Evolutionary conservation across 2,888 invertebrate species (phyloP).

Genomic region (Globia sparganii): DNA sequence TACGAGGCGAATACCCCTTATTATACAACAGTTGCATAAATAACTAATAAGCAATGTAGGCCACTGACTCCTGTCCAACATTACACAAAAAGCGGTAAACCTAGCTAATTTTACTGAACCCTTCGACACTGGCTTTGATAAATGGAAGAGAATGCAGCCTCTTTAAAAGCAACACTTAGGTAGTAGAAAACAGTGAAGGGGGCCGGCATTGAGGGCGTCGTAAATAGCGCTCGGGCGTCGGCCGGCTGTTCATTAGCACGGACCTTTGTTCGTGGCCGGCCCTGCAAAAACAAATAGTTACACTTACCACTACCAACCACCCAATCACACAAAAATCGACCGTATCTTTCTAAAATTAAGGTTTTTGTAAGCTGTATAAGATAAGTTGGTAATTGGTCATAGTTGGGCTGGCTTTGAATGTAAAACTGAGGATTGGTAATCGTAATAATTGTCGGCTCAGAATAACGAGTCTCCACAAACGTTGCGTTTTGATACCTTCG

Average conservation of each 20-base stretch:
- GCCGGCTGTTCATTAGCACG: slow-evolving; percentile 72
- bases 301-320: slow-evolving; percentile 24
- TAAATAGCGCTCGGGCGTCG: slow-evolving; percentile 66
- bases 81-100: slow-evolving; percentile 48
- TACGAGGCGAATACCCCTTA: no score
- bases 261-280: slow-evolving; percentile 71
- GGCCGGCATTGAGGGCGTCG: slow-evolving; percentile 68
- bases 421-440: slow-evolving; percentile 68
- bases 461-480: slow-evolving; percentile 53
- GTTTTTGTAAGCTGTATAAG: not conserved
- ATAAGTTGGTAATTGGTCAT: slow-evolving; percentile 39
- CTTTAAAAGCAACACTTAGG: slow-evolving; percentile 73
- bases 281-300: slow-evolving; percentile 69
- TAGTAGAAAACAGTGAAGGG: slow-evolving; percentile 68
- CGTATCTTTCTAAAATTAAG: slow-evolving; percentile 2
- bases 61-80: not conserved
- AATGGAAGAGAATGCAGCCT: slow-evolving; percentile 67
- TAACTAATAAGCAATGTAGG: no score
- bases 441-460: slow-evolving; percentile 67
- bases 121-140: slow-evolving; percentile 69
- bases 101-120: slow-evolving; percentile 63
- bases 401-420: slow-evolving; percentile 58
- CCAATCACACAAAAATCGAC: slow-evolving; percentile 23
- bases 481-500: slow-evolving; percentile 32
- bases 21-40: no score